A percentile compares a stretch with the other conserved stretches of the same genome.
phyloP scores from a whole-genome alignment of 2,888 invertebrate genomes.

The Marasmarcha lunaedactyla region DNA sequence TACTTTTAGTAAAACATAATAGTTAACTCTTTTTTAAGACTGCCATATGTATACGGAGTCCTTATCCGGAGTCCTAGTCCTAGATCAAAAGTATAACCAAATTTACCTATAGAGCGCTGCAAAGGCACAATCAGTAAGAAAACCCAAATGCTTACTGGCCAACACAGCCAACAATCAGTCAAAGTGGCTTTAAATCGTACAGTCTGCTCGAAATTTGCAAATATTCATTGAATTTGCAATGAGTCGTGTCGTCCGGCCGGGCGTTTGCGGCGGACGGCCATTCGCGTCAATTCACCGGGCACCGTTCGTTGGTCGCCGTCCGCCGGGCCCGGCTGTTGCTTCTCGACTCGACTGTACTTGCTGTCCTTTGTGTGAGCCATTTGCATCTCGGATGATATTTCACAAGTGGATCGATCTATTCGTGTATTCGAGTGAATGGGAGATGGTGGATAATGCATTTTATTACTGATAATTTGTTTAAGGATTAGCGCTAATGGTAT shows the following conservation, averaged over 20 bases:
- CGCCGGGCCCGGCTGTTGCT: constrained; percentile 23
- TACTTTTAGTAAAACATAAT: too few species aligned
- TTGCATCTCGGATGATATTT: not conserved
- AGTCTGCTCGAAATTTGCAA: constrained; percentile 37
- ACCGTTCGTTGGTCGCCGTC: constrained; percentile 27
- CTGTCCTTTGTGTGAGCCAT: too few species aligned
- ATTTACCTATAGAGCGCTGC: too few species aligned
- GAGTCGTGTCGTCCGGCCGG: constrained; percentile 53
- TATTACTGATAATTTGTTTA: too few species aligned
- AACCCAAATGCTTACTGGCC: not conserved
- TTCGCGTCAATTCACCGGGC: constrained; percentile 53
- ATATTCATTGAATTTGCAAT: constrained; percentile 45
- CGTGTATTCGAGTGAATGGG: not conserved
- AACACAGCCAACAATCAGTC: constrained; percentile 12
- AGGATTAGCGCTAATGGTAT: too few species aligned
- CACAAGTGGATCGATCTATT: not conserved
- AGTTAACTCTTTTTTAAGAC: too few species aligned
- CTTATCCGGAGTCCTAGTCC: too few species aligned
- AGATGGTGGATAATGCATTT: too few species aligned
- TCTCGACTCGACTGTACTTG: constrained; percentile 6
- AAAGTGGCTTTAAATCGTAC: constrained; percentile 25
- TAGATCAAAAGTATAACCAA: too few species aligned
- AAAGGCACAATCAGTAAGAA: too few species aligned
- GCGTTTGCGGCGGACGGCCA: constrained; percentile 56
- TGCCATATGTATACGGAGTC: too few species aligned